Base-by-base conservation (phyloP, 1,140 invertebrate species). In the Saxidomus purpurata region DNA sequence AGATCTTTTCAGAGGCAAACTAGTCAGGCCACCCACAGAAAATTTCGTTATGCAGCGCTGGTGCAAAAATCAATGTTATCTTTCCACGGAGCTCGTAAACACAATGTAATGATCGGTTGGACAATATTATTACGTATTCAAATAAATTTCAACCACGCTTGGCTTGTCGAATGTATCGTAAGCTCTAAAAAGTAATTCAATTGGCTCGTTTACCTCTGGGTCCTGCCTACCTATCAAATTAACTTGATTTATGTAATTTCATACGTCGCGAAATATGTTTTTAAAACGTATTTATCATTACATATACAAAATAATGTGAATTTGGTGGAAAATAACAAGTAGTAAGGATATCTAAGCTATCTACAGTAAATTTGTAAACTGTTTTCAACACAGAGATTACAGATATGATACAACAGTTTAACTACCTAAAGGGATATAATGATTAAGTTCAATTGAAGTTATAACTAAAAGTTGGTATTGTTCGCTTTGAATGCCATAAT, bases 211-310 rank as follows among this genome's bases (percentile, higher is more conserved):
- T 0, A 49, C 22, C 15, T 59, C 49, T n/a, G 15, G n/a, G 83
- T 34, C 69, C 83, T 36, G 63, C 83, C 83, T 52, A 52, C 69
- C 83, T 76, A 49, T 85, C 83, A 85, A 85, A 85, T 85, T 85
- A 85, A 49, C 67, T 71, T 85, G 83, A 85, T 85, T 85, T 85
- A 85, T 85, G 83, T 74, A 85, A 85, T 47, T 31, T 36, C 6
- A 55, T 40, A 74, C 63, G 36, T 47, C 43, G 67, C 15, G 61
- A 1, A 71, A 67, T 17, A 61, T 43, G 40, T 49, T 71, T 84
- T 84, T 28, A 74, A 76, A 85, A 55, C 47, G 25, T 34, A 85
- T 85, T 55, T 85, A 85, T 85, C 83, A 85, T 85, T 55, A 71
- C 2, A 71, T 49, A 49, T 84, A 74, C 25, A n/a, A 28, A 85